Conservation (phyloP, 1,140 invertebrate species). For the Harlomillsia oculata region DNA sequence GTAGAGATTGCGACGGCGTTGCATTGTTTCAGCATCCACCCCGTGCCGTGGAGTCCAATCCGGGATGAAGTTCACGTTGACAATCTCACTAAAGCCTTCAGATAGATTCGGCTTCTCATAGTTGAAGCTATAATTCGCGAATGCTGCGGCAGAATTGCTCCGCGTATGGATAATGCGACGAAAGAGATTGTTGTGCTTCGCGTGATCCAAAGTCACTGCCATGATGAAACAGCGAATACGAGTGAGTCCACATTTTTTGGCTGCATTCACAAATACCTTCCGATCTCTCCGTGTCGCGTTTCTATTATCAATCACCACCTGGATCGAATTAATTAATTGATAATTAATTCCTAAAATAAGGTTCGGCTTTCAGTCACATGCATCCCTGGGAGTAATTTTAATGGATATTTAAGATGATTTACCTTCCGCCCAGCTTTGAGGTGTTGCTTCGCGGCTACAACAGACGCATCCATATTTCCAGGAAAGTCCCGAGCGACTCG, state of each 20-base stretch:
- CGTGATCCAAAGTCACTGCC: conserved; percentile 57
- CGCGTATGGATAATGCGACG: too few relatives aligned
- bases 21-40: too few relatives aligned
- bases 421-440: conserved; percentile 56
- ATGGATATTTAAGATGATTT: conserved; percentile 4
- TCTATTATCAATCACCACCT: conserved; percentile 80
- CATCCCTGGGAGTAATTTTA: neutral
- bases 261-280: conserved; percentile 59
- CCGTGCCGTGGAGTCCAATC: too few relatives aligned
- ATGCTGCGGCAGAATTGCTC: too few relatives aligned
- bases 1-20: too few relatives aligned
- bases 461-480: conserved; percentile 72
- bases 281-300: conserved; percentile 72
- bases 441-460: conserved; percentile 47
- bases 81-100: conserved; percentile 75
- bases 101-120: conserved; percentile 57
- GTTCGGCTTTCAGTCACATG: too few relatives aligned
- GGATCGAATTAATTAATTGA: too few relatives aligned
- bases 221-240: conserved; percentile 72
- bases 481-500: conserved; percentile 73
- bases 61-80: conserved; percentile 74
- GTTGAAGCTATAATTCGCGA: conserved; percentile 52
- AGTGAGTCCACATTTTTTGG: conserved; percentile 54
- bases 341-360: neutral
- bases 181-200: conserved; percentile 86